These are phyloP conservation scores for Emydoidea blandingii DNA, from an alignment of 2,797 vertebrate species.

Conservation along the genomic window DNA sequence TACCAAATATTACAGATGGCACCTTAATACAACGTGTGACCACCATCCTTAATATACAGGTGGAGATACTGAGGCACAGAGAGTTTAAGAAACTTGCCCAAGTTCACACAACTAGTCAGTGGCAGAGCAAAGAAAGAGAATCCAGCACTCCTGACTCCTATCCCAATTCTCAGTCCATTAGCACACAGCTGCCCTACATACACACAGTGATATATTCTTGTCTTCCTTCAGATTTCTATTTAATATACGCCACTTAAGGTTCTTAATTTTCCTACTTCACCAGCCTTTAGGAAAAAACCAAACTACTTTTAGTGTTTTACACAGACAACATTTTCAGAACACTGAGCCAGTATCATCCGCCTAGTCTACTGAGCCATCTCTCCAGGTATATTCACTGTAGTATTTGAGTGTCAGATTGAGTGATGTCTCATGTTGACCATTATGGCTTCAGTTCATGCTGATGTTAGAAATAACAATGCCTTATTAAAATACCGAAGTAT, in stretches of 20 bases:
- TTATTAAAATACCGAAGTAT: neutral
- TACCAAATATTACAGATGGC: neutral
- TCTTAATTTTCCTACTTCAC: constrained; percentile 17
- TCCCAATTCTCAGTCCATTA: neutral
- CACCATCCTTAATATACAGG: neutral
- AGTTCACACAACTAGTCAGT: neutral
- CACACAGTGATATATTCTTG: constrained; percentile 4
- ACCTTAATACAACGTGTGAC: neutral
- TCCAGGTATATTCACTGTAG: neutral
- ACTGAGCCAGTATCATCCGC: neutral
- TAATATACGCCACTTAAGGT: constrained; percentile 21
- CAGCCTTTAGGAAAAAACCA: neutral
- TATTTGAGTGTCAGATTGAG: neutral
- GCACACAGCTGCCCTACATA: constrained; percentile 21
- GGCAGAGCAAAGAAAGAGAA: neutral
- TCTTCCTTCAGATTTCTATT: constrained; percentile 13
- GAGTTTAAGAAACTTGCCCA: neutral
- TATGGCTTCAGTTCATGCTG: neutral
- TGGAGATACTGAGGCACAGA: neutral
- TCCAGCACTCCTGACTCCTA: constrained; percentile 6
- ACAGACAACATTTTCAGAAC: neutral
- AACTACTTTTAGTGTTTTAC: neutral
- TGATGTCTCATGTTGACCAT: neutral
- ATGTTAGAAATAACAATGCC: constrained; percentile 13
- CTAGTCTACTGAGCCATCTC: neutral